Evolutionary conservation across 2,797 vertebrate species (phyloP).

Genomic region (Florisuga fusca): DNA sequence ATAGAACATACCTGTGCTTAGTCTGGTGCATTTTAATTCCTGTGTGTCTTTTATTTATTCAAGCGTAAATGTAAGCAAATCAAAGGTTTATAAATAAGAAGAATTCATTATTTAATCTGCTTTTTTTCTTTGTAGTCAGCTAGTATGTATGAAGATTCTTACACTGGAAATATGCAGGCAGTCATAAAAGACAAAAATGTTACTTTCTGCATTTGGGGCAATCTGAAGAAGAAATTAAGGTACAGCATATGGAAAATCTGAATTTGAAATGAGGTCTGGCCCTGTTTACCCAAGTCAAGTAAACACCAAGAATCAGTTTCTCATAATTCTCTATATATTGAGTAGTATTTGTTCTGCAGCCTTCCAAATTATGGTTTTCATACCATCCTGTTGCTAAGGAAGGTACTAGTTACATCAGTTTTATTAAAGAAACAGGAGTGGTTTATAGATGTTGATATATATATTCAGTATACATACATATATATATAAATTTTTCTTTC

Average conservation of each 20-base stretch:
- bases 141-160: slow-evolving; percentile 79
- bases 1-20: background rate
- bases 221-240: slow-evolving; percentile 91
- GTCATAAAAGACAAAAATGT: slow-evolving; percentile 82
- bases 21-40: background rate
- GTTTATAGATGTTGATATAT: background rate
- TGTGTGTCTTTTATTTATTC: background rate
- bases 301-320: background rate
- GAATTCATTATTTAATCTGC: background rate
- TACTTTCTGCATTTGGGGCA: slow-evolving; percentile 92
- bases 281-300: background rate
- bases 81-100: background rate
- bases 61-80: background rate
- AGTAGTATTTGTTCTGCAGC: background rate
- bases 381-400: background rate
- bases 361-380: background rate
- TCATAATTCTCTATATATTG: background rate
- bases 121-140: slow-evolving; percentile 76
- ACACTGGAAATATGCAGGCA: slow-evolving; percentile 91
- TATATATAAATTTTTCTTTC: background rate
- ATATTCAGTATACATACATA: no score
- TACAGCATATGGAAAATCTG: slow-evolving; percentile 39
- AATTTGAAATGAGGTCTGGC: background rate
- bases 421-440: background rate
- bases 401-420: background rate